Base-by-base conservation (phyloP, 2,888 invertebrate species). In the Drosophila meridiana region DNA sequence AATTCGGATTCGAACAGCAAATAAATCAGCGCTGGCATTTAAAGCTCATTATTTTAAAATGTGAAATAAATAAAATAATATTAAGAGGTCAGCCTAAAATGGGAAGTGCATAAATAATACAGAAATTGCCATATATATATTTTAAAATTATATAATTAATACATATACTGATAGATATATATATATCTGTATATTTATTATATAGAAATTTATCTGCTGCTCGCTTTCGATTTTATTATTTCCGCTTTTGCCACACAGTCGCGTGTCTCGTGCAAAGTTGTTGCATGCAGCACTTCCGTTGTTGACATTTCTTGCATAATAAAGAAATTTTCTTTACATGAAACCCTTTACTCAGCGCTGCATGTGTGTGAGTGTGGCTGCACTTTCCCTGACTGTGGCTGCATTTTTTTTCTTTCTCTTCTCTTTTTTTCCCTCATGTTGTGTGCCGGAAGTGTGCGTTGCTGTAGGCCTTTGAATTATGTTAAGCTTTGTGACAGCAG, bases 401-500 rank as follows among this genome's bases (percentile, higher is more conserved):
- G 71, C 78, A 66, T 40, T 75, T 73, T 48, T 56, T 20, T 20
- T 6, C 32, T 30, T 45, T n/a, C 11, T 20, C 26, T 3, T 45
- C 6, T 26, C 47, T 48, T 38, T 45, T 14, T 30, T 48, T 9
- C 9, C 9, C 53, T 28, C 56, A 11, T 43, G 2, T 47, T 47
- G 11, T 40, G 38, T 40, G 42, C 42, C 68, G 68, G 66, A 67
- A 59, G 66, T 73, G 66, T 60, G 50, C 65, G 67, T 57, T 4
- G 65, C 73, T 66, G 73, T 65, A 61, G 78, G 70, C 87, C 65
- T 75, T 89, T 77, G 73, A 72, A 85, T 89, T 85, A 87, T 86
- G 86, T 75, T 83, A 83, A 83, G 84, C 87, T 81, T 83, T 87
- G 76, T 72, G 80, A 76, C 70, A 69, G 73, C 60, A 84, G 74